Evolutionary conservation across 2,888 invertebrate species (phyloP).

Genomic region (Ormyrus nitidulus): DNA sequence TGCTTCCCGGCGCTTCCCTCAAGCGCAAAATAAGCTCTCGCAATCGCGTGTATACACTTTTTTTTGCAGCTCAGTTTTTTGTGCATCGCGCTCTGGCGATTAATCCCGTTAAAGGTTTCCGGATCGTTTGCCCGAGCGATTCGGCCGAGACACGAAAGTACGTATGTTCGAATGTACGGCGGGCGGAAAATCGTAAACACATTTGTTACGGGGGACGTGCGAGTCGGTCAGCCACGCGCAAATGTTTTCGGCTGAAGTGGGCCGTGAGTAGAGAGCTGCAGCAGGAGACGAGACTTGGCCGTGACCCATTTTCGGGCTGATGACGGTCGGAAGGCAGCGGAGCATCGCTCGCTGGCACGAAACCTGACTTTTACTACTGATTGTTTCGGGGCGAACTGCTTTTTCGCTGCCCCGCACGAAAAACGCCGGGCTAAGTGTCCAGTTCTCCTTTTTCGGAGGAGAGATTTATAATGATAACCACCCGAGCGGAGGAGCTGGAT

Average conservation of each 20-base stretch:
- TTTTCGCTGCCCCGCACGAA: neutral
- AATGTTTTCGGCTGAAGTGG: neutral
- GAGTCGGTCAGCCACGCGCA: neutral
- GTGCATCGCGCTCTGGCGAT: constrained; percentile 1
- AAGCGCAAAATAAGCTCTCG: constrained; percentile 30
- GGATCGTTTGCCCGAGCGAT: constrained; percentile 9
- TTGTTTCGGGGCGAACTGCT: constrained; percentile 16
- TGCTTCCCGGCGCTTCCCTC: neutral
- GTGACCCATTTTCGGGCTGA: constrained; percentile 31
- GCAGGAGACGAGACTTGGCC: constrained; percentile 24
- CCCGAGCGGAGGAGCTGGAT: constrained; percentile 10
- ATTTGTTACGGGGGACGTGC: constrained; percentile 23
- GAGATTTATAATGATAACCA: constrained; percentile 33
- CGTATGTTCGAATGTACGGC: neutral
- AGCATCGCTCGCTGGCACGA: neutral
- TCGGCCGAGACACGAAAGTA: neutral
- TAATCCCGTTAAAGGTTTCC: constrained; percentile 36
- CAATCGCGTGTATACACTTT: neutral
- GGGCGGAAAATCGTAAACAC: constrained; percentile 31
- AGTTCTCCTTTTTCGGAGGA: neutral
- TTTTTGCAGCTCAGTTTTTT: neutral
- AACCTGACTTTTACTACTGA: constrained; percentile 49
- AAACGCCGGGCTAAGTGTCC: neutral
- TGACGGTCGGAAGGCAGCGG: neutral
- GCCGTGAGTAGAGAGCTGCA: neutral